Base-by-base conservation (phyloP, 1,140 invertebrate genomes). In the Drosophila biarmipes region DNA sequence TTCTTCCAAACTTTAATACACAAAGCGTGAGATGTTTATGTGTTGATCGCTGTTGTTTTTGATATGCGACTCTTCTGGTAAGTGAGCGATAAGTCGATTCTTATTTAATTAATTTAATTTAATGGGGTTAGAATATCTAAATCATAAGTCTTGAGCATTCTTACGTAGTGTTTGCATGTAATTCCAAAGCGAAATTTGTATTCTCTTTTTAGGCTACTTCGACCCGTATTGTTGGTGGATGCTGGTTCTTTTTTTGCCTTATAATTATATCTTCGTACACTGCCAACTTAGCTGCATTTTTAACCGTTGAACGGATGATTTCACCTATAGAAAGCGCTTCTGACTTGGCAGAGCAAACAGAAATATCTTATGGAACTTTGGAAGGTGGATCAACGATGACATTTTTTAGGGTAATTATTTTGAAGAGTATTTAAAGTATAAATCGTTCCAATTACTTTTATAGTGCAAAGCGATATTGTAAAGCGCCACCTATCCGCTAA, bases 161-260 rank as follows among this genome's bases (percentile, higher is more conserved):
- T 5, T 40, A n/a, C 6, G 7, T 40, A 40, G 2, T 7, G 6
- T 6, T 8, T 40, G 8, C n/a, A 15, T 15, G 8, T 15, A n/a
- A n/a, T 15, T 40, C 2, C 7, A 42, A 42, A 10, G 8, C 6
- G 2, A 38, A 14, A 6, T 10, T 49, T n/a, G 3, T 0, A 17
- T 31, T 29, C 42, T 15, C 38, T 14, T 78, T 81, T 29, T 38
- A 98, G 96, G 98, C 98, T 14, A 97, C 97, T 11, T 98, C 97
- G 3, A 98, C 98, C 3, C 93, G 98, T 64, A 97, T 98, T 79
- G 97, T 99, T 12, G 97, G 97, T 11, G 97, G 97, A 6, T 98
- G 99, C 69, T 99, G 98, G 98, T 99, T 98, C 98, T 99, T 99
- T 92, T 99, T 99, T 93, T 99, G 98, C 0, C 94, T 99, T 15